Evolutionary conservation across 2,797 vertebrate species (phyloP).

Genomic region (Babyrousa celebensis): DNA sequence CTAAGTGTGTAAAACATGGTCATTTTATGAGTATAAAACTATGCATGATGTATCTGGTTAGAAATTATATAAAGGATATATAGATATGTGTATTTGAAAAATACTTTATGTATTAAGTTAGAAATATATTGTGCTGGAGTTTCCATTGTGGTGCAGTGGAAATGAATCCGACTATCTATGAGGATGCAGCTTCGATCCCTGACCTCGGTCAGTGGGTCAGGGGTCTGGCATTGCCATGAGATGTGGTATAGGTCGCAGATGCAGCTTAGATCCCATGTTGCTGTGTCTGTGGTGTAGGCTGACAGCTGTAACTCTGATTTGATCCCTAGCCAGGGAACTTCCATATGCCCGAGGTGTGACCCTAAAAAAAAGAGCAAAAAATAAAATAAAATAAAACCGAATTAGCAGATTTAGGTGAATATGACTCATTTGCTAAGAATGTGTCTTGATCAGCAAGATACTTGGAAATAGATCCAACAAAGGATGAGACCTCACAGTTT

Average conservation of each 20-base stretch:
- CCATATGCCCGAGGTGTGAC: too few species aligned
- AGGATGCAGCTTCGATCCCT: too few species aligned
- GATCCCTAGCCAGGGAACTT: too few species aligned
- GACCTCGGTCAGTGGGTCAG: too few species aligned
- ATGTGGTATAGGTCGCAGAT: too few species aligned
- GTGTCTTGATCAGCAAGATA: not conserved
- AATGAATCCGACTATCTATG: too few species aligned
- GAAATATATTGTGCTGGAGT: not conserved
- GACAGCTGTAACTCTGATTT: too few species aligned
- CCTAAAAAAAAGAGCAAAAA: too few species aligned
- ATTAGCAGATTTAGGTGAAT: not conserved
- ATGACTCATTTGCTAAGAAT: not conserved
- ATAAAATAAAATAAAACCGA: not conserved
- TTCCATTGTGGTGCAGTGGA: too few species aligned
- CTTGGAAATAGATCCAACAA: not conserved
- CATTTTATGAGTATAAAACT: not conserved
- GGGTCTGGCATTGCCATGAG: too few species aligned
- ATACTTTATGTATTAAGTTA: constrained; percentile 3
- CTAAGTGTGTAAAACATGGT: not conserved
- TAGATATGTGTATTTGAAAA: not conserved
- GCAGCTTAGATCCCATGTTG: too few species aligned
- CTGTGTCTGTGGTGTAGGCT: too few species aligned
- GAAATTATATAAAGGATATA: constrained; percentile 11
- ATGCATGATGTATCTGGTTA: not conserved
- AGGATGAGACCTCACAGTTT: not conserved